phyloP scores from a whole-genome alignment of 2,797 vertebrate species.

The Lemur catta region DNA sequence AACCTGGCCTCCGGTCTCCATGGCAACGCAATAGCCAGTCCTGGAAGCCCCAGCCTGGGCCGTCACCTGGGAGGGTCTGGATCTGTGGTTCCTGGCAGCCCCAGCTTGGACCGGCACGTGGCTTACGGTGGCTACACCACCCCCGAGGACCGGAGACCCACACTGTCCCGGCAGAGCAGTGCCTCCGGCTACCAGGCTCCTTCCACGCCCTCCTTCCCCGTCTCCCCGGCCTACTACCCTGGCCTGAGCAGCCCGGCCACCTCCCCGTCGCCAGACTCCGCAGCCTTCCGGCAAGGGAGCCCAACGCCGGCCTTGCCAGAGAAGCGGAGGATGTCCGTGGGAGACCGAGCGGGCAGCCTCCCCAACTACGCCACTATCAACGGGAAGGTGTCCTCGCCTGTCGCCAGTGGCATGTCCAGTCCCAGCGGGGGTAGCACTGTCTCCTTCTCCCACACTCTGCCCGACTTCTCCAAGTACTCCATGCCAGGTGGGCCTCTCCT shows the following conservation, averaged over 20 bases:
- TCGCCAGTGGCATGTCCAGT: conserved; percentile 88
- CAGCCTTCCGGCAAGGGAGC: conserved; percentile 90
- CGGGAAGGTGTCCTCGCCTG: conserved; percentile 90
- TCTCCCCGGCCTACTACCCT: conserved; percentile 88
- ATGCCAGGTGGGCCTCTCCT: conserved; percentile 89
- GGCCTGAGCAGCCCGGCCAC: conserved; percentile 84
- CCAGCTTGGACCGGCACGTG: conserved; percentile 90
- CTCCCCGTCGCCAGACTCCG: conserved; percentile 85
- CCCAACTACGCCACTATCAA: conserved; percentile 93
- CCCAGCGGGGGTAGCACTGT: conserved; percentile 85
- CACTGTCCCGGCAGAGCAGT: conserved; percentile 95
- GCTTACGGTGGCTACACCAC: conserved; percentile 92
- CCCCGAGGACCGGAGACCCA: conserved; percentile 91
- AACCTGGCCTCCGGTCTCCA: conserved; percentile 79
- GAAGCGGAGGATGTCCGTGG: conserved; percentile 94
- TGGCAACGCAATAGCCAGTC: conserved; percentile 70
- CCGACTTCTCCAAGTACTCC: conserved; percentile 96
- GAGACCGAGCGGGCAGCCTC: conserved; percentile 91
- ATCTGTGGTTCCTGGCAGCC: conserved; percentile 87
- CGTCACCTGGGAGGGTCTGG: conserved; percentile 74
- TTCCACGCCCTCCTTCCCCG: conserved; percentile 95
- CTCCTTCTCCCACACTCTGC: conserved; percentile 94
- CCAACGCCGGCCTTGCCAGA: conserved; percentile 90
- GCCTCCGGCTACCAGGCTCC: conserved; percentile 95
- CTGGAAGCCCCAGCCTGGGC: conserved; percentile 83